Evolutionary conservation across 2,113 vertebrate genomes (phyloP).

Genomic region (Leuciscus idus): DNA sequence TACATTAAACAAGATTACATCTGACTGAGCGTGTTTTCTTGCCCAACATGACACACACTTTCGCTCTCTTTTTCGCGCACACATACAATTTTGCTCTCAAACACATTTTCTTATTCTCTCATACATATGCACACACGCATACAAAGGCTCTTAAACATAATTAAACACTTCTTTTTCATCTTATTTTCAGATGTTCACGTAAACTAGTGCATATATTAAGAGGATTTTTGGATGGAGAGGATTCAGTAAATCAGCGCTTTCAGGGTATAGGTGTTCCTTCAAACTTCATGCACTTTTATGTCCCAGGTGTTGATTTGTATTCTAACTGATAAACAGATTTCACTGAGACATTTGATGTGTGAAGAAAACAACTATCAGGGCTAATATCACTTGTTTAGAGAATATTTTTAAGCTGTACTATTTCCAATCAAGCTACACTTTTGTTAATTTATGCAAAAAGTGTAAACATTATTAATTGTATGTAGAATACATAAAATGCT

Average conservation of each 20-base stretch:
- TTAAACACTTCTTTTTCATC: too few species aligned
- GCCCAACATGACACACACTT: conserved; percentile 31
- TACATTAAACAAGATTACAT: conserved; percentile 67
- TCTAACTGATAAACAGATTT: neutral
- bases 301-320: neutral
- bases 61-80: conserved; percentile 7
- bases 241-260: too few species aligned
- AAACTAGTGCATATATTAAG: neutral
- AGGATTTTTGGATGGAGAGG: neutral
- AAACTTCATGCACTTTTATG: neutral
- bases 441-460: neutral
- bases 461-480: neutral
- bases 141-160: neutral
- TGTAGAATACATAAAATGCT: neutral
- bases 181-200: neutral
- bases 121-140: neutral
- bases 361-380: neutral
- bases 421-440: neutral
- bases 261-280: neutral
- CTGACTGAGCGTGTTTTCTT: conserved; percentile 54
- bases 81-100: conserved; percentile 13
- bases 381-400: neutral
- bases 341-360: neutral
- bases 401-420: neutral
- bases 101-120: conserved; percentile 24